These are phyloP conservation scores for Agrochola macilenta DNA, from an alignment of 2,888 invertebrate species.

Conservation along the genomic window DNA sequence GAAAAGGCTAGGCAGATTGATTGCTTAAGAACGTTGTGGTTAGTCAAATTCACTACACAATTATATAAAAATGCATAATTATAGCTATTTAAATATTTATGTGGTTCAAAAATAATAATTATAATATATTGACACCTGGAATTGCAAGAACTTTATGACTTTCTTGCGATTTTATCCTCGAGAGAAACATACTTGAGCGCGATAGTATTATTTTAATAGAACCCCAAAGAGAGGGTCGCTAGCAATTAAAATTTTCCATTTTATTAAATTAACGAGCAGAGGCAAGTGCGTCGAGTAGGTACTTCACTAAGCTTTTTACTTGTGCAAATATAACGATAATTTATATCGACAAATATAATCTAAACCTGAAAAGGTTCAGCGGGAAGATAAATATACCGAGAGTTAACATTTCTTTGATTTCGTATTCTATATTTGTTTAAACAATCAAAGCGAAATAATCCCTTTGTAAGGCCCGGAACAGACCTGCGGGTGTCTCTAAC, in stretches of 20 bases:
- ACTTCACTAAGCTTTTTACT: constrained; percentile 68
- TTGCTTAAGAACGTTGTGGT: background rate
- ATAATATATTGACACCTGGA: constrained; percentile 57
- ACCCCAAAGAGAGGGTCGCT: constrained; percentile 71
- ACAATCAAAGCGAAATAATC: constrained; percentile 65
- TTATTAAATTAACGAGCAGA: constrained; percentile 80
- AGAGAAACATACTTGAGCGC: constrained; percentile 72
- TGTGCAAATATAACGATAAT: constrained; percentile 58
- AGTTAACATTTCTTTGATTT: constrained; percentile 42
- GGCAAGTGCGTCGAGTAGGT: constrained; percentile 69
- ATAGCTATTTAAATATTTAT: constrained; percentile 9
- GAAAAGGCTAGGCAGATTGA: background rate
- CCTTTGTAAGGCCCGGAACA: constrained; percentile 58
- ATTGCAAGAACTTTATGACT: constrained; percentile 62
- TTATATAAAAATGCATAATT: background rate
- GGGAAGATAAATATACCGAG: constrained; percentile 17
- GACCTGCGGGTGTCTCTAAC: constrained; percentile 47
- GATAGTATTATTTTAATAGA: constrained; percentile 78
- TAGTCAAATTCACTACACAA: background rate
- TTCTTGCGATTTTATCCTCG: constrained; percentile 70
- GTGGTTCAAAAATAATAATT: constrained; percentile 37
- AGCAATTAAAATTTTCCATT: constrained; percentile 83
- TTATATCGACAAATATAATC: constrained; percentile 51
- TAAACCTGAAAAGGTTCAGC: constrained; percentile 9
- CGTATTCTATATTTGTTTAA: constrained; percentile 58